Evolutionary conservation across 1,140 invertebrate genomes (phyloP), one percentile per base, ranked within the genome.

Genomic region (Ceratitis capitata): DNA sequence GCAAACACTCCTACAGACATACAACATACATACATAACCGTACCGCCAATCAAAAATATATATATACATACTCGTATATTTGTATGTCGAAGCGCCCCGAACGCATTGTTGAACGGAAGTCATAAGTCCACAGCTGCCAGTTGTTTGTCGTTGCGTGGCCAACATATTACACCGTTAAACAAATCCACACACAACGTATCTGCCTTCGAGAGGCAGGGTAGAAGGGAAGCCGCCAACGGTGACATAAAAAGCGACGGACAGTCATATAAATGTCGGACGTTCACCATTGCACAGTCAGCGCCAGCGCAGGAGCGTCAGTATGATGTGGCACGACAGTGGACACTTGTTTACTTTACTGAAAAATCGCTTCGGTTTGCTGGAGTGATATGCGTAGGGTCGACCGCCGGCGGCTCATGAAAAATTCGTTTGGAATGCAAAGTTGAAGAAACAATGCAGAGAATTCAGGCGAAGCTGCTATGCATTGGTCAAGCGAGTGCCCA

Each of bases 111-210:
- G 6, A 78, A 23, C 69, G 69, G 69, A 78, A 78, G 69, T 78
- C 69, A 78, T 78, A 78, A 78, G 39, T 78, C 69, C n/a, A 78
- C 39, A 78, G 39, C 39, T 78, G 69, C 7, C 39, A 78, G n/a
- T 39, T 78, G 39, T 78, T 47, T 78, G 35, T 19, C 69, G 39
- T 47, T 42, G n/a, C 69, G 69, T 23, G n/a, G 39, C 69, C 39
- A 39, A 78, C 19, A 78, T 39, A 47, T 45, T 47, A n/a, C 32
- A 35, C 14, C 32, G 32, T 14, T 64, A n/a, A 2, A 47, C 64
- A 39, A 74, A 42, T 0, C 3, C 32, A n/a, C 42, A 78, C 19
- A 78, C 39, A 45, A n/a, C n/a, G n/a, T n/a, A n/a, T n/a, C 39
- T 10, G n/a, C 10, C 23, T 0, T 23, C 6, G 39, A 2, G n/a